Evolutionary conservation across 2,888 invertebrate genomes (phyloP), one percentile per base, ranked within the genome.

Genomic region (Timandra comae): DNA sequence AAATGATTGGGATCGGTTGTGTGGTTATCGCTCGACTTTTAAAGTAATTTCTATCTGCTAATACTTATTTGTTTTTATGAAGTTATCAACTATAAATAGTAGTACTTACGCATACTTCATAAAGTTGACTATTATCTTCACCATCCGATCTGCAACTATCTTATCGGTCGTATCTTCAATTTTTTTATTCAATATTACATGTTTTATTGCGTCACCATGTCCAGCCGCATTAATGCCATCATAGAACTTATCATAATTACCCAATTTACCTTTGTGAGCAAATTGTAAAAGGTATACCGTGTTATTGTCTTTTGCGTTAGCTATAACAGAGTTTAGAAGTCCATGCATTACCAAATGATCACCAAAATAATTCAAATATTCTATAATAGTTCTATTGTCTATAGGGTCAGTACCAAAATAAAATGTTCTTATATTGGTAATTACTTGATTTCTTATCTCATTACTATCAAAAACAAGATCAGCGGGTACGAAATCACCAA

Each of bases 261-360:
- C 61, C 37, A 63, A 28, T 3, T 42, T 33, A 1, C 63, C 59
- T 43, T 50, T 57, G 29, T 61, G 56, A 1, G 54, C 56, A 33
- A 63, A 65, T 29, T 65, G 60, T 55, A 64, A 52, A 3, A 65
- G 28, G 40, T 53, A 63, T 1, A 62, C 58, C 2, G 28, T 22
- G 30, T 53, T 56, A 1, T 36, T 35, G 4, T 39, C 34, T 12
- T 33, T 42, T 0, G 54, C 40, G 27, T 62, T 52, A 5, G 28
- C 28, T 11, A 52, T 30, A 6, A 33, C 59, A 1, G 60, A 52
- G 33, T 56, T 52, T 7, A 63, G 23, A 6, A 63, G 29, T 1
- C 51, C 42, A 3, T 55, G 43, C 25, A 60, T 10, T 12, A 66
- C 27, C 2, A 51, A 29, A 22, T 29, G 33, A 36, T 66, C 65